Evolutionary conservation across 2,797 vertebrate genomes (phyloP).

Genomic region (Falco columbarius): DNA sequence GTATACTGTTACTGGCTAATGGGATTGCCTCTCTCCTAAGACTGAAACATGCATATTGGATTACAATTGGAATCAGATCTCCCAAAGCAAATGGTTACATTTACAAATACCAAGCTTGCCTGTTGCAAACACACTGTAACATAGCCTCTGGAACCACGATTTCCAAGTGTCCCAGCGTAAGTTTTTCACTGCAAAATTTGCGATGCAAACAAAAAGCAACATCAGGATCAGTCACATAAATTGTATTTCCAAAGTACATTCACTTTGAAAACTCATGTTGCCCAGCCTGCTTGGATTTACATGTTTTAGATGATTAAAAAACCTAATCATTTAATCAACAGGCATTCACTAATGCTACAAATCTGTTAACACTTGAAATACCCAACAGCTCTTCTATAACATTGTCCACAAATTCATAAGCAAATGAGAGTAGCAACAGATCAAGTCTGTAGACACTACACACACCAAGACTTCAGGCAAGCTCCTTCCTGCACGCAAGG

Average conservation of each 20-base stretch:
- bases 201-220: neutral
- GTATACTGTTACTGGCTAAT: neutral
- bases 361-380: neutral
- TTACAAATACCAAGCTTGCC: neutral
- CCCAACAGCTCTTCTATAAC: neutral
- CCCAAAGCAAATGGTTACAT: neutral
- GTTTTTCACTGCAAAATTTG: neutral
- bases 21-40: neutral
- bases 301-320: neutral
- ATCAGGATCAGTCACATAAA: neutral
- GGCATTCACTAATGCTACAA: neutral
- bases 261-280: neutral
- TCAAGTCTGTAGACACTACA: neutral
- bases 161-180: neutral
- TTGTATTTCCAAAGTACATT: neutral
- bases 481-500: neutral
- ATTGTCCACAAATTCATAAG: neutral
- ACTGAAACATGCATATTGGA: neutral
- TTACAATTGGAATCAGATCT: neutral
- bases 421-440: neutral
- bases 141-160: neutral
- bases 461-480: neutral
- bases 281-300: neutral
- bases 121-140: neutral
- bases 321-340: neutral